Evolutionary conservation across 1,140 invertebrate species (phyloP), one percentile per base, ranked within the genome.

Genomic region (Babylonia areolata): DNA sequence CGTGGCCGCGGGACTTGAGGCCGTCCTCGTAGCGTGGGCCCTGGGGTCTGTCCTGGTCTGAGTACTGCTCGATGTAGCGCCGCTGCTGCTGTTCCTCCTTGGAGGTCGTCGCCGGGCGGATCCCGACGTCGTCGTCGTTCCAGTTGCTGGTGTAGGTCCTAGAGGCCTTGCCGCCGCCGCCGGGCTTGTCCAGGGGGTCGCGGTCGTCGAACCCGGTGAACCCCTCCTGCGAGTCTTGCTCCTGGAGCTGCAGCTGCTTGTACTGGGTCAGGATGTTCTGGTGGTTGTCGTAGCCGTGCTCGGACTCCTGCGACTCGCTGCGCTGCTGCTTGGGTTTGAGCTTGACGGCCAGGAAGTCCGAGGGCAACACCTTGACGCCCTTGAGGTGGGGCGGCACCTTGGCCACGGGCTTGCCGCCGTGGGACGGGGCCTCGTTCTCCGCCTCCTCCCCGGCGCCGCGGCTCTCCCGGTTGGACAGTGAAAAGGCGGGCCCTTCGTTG

Each of bases 321-420:
- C 31, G 58, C 37, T 84, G 40, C 46, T 58, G 73, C 58, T 84
- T 86, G n/a, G 85, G 85, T 51, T 88, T 88, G 0, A 88, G 81
- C 33, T 88, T 88, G 42, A 88, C 85, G 54, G 51, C 82, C 69
- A 77, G 64, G 77, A 86, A 84, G 69, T 88, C 84, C 12, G 83
- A 81, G 20, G 86, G 86, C 35, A 87, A 31, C 2, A 87, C 86
- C 40, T 90, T 88, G n/a, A 90, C 90, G 11, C 90, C 89, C 28
- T 90, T 88, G 35, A 90, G 81, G 71, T 92, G 90, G 28, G 91
- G 91, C 0, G 90, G 91, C 0, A 92, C 91, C 73, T 91, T 91
- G 15, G 91, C 91, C 31, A 92, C 88, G 17, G 91, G 91, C 71
- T 90, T 91, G n/a, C 86, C 87, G n/a, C 86, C 87, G 20, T 51